Percentiles rank a stretch among this genome's conserved stretches.
phyloP scores from a whole-genome alignment of 2,888 invertebrate species.

The Eupelmus urozonus region DNA sequence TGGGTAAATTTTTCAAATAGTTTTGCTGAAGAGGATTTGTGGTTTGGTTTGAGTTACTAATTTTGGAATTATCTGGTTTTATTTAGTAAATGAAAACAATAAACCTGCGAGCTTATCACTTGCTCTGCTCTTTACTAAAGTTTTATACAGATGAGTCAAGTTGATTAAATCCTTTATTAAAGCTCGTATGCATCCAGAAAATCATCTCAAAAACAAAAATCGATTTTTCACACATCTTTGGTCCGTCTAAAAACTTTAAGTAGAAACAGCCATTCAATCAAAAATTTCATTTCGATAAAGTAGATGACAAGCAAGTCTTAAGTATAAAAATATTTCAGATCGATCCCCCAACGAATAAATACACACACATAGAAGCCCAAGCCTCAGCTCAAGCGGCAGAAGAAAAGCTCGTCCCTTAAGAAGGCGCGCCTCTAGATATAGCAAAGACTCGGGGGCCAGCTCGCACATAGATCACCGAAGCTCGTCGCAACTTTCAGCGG shows the following conservation, averaged over 20 bases:
- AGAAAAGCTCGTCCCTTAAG: conserved; percentile 39
- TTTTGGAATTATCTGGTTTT: neutral
- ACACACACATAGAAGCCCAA: neutral
- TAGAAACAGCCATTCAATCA: too few relatives aligned
- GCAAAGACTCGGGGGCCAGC: conserved; percentile 4
- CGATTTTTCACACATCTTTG: too few relatives aligned
- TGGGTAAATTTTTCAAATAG: too few relatives aligned
- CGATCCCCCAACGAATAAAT: conserved; percentile 16
- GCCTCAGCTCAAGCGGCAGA: neutral
- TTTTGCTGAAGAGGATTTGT: too few relatives aligned
- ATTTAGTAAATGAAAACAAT: neutral
- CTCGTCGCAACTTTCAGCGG: conserved; percentile 75
- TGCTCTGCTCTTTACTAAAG: neutral
- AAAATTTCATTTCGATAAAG: too few relatives aligned
- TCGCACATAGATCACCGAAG: conserved; percentile 73
- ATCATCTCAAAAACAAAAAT: too few relatives aligned
- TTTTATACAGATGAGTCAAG: neutral
- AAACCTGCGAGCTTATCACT: neutral
- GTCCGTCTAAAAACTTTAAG: too few relatives aligned
- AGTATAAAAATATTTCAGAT: neutral
- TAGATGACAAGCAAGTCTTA: neutral
- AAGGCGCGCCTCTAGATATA: neutral
- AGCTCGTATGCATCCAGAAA: too few relatives aligned
- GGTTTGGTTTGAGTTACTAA: too few relatives aligned
- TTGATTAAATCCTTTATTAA: too few relatives aligned